Evolutionary conservation across 2,888 invertebrate species (phyloP), one percentile per base, ranked within the genome.

Genomic region (Hermaeophaga mercurialis): DNA sequence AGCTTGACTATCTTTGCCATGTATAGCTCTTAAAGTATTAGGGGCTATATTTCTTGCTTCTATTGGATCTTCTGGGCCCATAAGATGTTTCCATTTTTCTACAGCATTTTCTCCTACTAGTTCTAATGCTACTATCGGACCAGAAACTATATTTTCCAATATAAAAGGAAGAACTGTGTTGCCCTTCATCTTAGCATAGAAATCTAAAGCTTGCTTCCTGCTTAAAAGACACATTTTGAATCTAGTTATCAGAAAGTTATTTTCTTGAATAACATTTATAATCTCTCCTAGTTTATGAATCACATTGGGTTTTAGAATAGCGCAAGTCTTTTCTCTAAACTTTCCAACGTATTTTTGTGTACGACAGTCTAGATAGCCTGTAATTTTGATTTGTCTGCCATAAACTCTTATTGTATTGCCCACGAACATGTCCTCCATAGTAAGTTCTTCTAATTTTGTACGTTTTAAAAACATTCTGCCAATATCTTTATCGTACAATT

Each of bases 301-400:
- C 6, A 85, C 84, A 56, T 86, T 80, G 6, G 92, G 90, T 75
- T 92, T 93, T 6, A 96, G 80, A 63, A 96, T 77, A 2, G 85
- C 86, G 77, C 91, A 88, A 1, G 91, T 90, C 67, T 85, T 84
- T 77, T 89, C 83, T 69, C 86, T 82, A 67, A 84, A 81, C 64
- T 80, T 81, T 8, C 84, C 81, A 44, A 90, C 79, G 71, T 82
- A 83, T 38, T 81, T 83, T 70, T 81, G 83, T 0, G 91, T 91
- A 28, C 80, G 75, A 59, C 82, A 83, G 74, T 91, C 89, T 0
- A 85, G 90, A 74, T 87, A 91, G 73, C 86, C 87, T 2, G 84
- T 80, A 31, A 92, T 85, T 75, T 86, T 86, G 24, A 91, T 84
- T 62, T 87, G 82, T 22, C 91, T 80, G 0, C 90, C 89, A 69